phyloP scores from a whole-genome alignment of 2,797 vertebrate species.

The Pseudocheirus occidentalis region DNA sequence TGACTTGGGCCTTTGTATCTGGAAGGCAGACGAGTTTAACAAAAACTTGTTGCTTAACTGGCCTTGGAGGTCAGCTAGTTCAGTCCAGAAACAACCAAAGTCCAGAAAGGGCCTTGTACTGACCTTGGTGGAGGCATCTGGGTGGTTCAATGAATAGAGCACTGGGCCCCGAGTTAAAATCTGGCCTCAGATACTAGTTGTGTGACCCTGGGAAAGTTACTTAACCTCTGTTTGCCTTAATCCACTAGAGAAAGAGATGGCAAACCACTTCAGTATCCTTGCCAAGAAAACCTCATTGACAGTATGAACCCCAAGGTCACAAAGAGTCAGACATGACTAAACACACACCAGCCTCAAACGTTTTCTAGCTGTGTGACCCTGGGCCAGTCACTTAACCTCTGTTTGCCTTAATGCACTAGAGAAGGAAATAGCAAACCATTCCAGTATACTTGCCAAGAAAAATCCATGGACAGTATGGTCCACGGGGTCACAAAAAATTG shows the following conservation, averaged over 20 bases:
- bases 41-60: neutral
- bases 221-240: neutral
- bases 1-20: neutral
- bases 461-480: neutral
- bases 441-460: too few species aligned
- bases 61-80: neutral
- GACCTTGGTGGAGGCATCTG: neutral
- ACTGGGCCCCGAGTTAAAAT: neutral
- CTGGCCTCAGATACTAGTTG: neutral
- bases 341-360: neutral
- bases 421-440: too few species aligned
- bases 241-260: neutral
- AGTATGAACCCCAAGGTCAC: too few species aligned
- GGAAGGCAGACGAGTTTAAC: neutral
- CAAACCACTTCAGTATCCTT: neutral
- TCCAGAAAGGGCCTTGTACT: neutral
- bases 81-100: neutral
- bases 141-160: neutral
- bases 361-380: neutral
- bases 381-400: neutral
- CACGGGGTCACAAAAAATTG: neutral
- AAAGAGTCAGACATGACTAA: too few species aligned
- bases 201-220: neutral
- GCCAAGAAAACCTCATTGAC: neutral
- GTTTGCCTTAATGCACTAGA: neutral